Evolutionary conservation across 2,797 vertebrate species (phyloP).

Genomic region (Acrossocheilus fasciatus): DNA sequence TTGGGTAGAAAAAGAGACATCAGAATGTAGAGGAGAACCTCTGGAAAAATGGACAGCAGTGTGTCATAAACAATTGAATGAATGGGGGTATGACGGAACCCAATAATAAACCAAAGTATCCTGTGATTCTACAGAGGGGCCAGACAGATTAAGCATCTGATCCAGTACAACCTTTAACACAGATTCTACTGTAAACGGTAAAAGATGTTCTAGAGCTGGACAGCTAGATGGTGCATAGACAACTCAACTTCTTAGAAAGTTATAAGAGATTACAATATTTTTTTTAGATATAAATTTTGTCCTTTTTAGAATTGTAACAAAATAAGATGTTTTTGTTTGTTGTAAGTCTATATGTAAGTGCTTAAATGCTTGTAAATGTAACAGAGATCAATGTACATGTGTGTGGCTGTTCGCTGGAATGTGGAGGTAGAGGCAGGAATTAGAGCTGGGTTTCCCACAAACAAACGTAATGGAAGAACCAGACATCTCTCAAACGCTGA

Average conservation of each 20-base stretch:
- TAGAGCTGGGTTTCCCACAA: conserved; percentile 72
- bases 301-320: not conserved
- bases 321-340: not conserved
- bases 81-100: conserved; percentile 1
- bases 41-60: conserved; percentile 9
- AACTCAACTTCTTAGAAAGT: not conserved
- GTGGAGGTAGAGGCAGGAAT: conserved; percentile 70
- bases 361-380: conserved; percentile 13
- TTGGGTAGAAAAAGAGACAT: conserved; percentile 40
- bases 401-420: conserved; percentile 17
- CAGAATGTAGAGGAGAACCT: conserved; percentile 38
- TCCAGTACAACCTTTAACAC: not conserved
- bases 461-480: conserved; percentile 78
- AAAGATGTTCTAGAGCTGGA: not conserved
- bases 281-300: not conserved
- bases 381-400: not conserved
- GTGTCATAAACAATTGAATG: conserved; percentile 6
- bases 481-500: conserved; percentile 69
- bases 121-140: not conserved
- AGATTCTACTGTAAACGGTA: not conserved
- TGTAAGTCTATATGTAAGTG: not conserved
- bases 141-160: conserved; percentile 13
- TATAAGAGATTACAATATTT: not conserved
- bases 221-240: not conserved
- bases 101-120: not conserved